Conservation (phyloP, 2,888 invertebrate species). For the Strigamia maritima region DNA sequence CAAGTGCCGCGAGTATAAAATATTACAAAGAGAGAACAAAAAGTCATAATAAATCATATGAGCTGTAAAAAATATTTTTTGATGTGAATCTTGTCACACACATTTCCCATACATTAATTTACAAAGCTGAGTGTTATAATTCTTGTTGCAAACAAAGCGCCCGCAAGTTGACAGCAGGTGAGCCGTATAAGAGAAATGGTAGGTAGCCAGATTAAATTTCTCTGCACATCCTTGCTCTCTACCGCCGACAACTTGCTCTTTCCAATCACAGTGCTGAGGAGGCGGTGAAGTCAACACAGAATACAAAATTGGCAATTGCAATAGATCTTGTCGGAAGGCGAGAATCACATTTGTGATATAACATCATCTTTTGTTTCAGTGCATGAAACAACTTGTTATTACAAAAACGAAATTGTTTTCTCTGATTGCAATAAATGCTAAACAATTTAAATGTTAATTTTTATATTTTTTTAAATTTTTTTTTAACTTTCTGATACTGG, state of each 20-base stretch:
- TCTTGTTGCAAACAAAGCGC: not conserved
- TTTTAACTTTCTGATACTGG: too few relatives aligned
- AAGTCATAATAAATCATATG: not conserved
- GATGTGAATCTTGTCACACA: not conserved
- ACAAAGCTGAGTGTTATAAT: not conserved
- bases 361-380: constrained; percentile 4
- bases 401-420: not conserved
- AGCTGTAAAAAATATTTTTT: not conserved
- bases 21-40: not conserved
- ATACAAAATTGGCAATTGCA: constrained; percentile 4
- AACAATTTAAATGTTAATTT: too few relatives aligned
- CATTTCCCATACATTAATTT: not conserved
- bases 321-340: constrained; percentile 4
- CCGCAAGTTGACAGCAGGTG: not conserved
- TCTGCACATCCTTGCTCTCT: not conserved
- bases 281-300: constrained; percentile 4
- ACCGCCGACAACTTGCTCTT: constrained; percentile 4
- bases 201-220: not conserved
- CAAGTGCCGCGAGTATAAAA: not conserved
- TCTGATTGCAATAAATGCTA: not conserved
- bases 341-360: not conserved
- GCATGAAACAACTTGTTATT: not conserved
- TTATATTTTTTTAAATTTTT: too few relatives aligned
- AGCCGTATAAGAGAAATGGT: not conserved
- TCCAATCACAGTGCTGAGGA: not conserved